Evolutionary conservation across 2,888 invertebrate genomes (phyloP), one percentile per base, ranked within the genome.

Genomic region (Iselma pallidipennis): DNA sequence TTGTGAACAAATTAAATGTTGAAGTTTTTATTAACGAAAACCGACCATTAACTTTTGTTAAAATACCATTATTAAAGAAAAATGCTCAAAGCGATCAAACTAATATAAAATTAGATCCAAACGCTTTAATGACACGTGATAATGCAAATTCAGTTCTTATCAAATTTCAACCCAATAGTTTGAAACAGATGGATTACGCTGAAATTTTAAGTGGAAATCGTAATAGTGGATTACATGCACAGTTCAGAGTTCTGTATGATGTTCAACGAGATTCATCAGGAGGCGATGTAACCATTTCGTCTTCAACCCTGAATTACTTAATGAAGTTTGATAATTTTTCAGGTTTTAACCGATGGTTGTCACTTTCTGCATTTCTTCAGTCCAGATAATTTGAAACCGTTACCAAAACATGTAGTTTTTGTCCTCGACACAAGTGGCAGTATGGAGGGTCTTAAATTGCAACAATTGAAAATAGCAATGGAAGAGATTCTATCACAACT

Each of bases 201-300:
- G 33, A 60, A 82, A 72, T 59, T 51, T 59, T 68, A 7, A 73
- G 73, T 25, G 74, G 73, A 21, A 66, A 70, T 10, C 72, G 70
- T 42, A 67, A 76, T 49, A 71, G 83, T 56, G 88, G 87, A 0
- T 78, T 86, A 3, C 82, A 85, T 16, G 89, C 88, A 1, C 87
- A 89, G 72, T 87, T 90, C 66, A 84, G 88, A 4, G 86, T 89
- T 25, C 86, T 87, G 70, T 90, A 90, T 76, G 89, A 90, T 66
- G 87, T 90, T 0, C 84, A 85, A 21, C 81, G 87, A 2, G 80
- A 83, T 71, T 78, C 83, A 1, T 80, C 83, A 60, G 84, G 85
- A 26, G 89, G 88, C 19, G 85, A 88, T 78, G 82, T 86, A 55
- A 71, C 85, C 14, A 1, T 3, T 48, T 16, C 14, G 7, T 48